These are phyloP conservation scores for Phthorimaea operculella DNA, from an alignment of 1,140 invertebrate genomes.

Conservation along the genomic window DNA sequence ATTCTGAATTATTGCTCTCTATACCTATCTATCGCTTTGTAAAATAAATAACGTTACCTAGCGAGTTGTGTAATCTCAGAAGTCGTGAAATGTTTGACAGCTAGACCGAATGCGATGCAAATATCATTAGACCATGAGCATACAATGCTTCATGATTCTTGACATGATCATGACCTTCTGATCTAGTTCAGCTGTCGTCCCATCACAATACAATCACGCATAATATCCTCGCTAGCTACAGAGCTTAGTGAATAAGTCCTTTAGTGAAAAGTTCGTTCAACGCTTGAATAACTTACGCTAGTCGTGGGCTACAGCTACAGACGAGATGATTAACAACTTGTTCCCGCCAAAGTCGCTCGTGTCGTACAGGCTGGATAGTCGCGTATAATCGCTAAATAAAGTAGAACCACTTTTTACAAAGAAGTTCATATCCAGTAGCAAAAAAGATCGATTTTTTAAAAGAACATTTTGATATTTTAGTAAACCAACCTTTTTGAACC, in stretches of 20 bases:
- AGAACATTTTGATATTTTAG: too few species aligned
- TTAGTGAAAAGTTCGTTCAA: constrained; percentile 46
- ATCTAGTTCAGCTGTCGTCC: too few species aligned
- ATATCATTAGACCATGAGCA: too few species aligned
- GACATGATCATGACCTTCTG: too few species aligned
- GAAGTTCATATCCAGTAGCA: too few species aligned
- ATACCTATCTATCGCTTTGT: constrained; percentile 18
- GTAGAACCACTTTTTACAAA: too few species aligned
- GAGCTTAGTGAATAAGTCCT: constrained; percentile 31
- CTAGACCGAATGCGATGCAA: constrained; percentile 21
- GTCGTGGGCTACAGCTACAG: constrained; percentile 40
- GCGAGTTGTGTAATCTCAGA: constrained; percentile 46
- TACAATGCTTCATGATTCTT: too few species aligned
- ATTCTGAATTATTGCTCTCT: constrained; percentile 39
- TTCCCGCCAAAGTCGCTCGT: constrained; percentile 45
- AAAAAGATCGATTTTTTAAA: too few species aligned
- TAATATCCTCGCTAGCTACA: constrained; percentile 10
- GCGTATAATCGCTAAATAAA: too few species aligned
- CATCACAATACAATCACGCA: too few species aligned
- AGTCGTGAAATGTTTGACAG: constrained; percentile 45
- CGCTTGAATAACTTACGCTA: constrained; percentile 46
- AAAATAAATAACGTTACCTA: constrained; percentile 13
- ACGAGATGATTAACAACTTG: constrained; percentile 51
- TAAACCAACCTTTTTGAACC: too few species aligned
- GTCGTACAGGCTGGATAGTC: constrained; percentile 22